A percentile compares a stretch with the other conserved stretches of the same genome.
phyloP scores from a whole-genome alignment of 2,888 invertebrate species.

The Agonum fuliginosum region DNA sequence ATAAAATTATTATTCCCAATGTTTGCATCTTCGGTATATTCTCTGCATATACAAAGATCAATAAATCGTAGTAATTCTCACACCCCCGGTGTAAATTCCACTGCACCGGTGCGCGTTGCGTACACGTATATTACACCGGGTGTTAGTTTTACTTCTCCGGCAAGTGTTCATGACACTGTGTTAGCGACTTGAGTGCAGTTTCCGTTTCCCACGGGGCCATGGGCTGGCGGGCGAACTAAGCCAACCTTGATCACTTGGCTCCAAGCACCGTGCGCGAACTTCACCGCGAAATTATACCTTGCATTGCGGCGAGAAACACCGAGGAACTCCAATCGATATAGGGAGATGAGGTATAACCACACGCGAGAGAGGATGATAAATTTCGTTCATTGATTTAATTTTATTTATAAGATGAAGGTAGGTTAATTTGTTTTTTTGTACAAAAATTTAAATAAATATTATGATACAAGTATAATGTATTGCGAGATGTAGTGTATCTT shows the following conservation, averaged over 20 bases:
- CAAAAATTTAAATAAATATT: too few species aligned
- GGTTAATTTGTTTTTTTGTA: too few species aligned
- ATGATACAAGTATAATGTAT: too few species aligned
- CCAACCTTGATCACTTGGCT: constrained; percentile 10
- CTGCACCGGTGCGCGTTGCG: not conserved
- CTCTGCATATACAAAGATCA: too few species aligned
- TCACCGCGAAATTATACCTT: not conserved
- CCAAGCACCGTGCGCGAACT: not conserved
- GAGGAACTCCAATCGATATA: too few species aligned
- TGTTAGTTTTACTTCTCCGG: not conserved
- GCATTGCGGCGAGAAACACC: not conserved
- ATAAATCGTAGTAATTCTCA: not conserved
- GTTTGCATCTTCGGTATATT: too few species aligned
- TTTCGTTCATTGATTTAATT: too few species aligned
- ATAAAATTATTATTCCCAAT: too few species aligned
- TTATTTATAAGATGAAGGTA: too few species aligned
- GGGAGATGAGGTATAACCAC: too few species aligned
- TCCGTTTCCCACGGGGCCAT: constrained; percentile 30
- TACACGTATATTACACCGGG: constrained; percentile 2
- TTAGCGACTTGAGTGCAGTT: not conserved
- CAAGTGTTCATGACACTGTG: not conserved
- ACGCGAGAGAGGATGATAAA: too few species aligned
- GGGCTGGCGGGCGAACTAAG: not conserved
- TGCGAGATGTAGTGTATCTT: too few species aligned
- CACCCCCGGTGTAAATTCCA: not conserved